Base-by-base conservation (phyloP, 2,797 vertebrate genomes). In the Tenualosa thibaudeaui region DNA sequence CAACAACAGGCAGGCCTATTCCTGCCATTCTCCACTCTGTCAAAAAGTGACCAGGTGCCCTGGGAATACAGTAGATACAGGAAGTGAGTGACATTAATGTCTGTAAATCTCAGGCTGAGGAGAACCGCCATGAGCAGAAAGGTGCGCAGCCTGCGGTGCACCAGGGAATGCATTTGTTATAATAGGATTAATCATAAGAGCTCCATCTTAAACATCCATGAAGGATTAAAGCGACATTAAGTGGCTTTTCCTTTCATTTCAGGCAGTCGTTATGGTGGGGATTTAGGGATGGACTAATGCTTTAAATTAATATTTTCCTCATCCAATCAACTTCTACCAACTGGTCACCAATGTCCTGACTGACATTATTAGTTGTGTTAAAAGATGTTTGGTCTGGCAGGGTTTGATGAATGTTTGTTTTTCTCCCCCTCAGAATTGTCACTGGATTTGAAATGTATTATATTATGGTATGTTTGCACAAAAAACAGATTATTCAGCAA, bases 151-250 rank as follows among this genome's bases (percentile, higher is more conserved):
- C 71, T 78, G 71, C 15, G 3, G 71, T 78, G 17, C 71, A 0
- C 71, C 10, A 1, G 40, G 71, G 40, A 78, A 26, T 3, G 19
- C 17, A 78, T 19, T 43, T 46, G 1, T 43, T 19, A 17, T 78
- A 78, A 78, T 78, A 17, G 71, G 71, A 78, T 78, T 78, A 78
- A 78, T 78, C 71, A 78, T 15, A 46, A 46, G 19, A 78, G 71
- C 71, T 78, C 37, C 37, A 78, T 78, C 71, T 46, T 78, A 43
- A 19, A 43, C 40, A 37, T 78, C 40, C 71, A 78, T 19, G 17
- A 7, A 46, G 71, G 71, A 78, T 78, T 78, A 78, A 6, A 78
- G 13, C 19, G 40, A 22, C 71, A 46, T 46, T 78, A 78, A 78
- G 71, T 78, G 71, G 71, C 71, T 78, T 75, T 75, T 17, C 17